Conservation (phyloP, 30 jellyfish, hydroid and myxozoan genomes). For the Aurelia aurita complex sp. Pacific region DNA sequence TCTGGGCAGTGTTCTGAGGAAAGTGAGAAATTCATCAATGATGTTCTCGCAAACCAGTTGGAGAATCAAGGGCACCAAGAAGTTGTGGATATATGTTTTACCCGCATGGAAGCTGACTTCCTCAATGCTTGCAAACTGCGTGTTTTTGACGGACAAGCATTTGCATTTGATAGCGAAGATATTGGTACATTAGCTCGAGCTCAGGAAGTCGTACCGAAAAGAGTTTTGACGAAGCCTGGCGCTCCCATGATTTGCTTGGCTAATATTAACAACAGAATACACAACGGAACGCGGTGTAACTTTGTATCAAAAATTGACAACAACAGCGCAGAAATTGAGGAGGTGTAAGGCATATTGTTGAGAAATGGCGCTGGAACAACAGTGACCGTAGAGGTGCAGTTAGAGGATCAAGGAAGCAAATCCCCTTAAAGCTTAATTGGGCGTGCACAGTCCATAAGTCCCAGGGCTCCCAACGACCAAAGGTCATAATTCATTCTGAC, state of each 20-base stretch:
- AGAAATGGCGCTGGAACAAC: constrained; percentile 10
- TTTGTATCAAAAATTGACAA: constrained; percentile 2
- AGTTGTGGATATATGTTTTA: not conserved
- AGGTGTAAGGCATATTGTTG: constrained; percentile 6
- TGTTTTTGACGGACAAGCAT: not conserved
- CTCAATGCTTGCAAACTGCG: constrained; percentile 1
- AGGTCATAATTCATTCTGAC: constrained; percentile 2
- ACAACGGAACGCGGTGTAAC: constrained; percentile 10
- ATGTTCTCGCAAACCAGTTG: constrained; percentile 5
- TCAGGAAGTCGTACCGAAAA: not conserved
- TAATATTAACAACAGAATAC: not conserved
- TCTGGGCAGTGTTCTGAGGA: not conserved
- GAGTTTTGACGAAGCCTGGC: not conserved
- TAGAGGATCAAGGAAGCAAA: not conserved
- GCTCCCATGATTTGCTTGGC: constrained; percentile 17
- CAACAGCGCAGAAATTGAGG: not conserved
- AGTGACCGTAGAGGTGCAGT: constrained; percentile 1
- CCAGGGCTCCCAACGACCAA: not conserved
- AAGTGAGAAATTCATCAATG: not conserved
- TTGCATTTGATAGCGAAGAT: constrained; percentile 5
- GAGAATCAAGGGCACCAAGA: not conserved
- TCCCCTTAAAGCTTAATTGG: not conserved
- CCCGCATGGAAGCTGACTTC: constrained; percentile 12
- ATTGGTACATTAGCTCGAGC: not conserved
- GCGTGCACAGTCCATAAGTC: not conserved